Percentiles rank a stretch among this genome's conserved stretches.
Conservation (phyloP, 2,797 vertebrate species). For the Tachyglossus aculeatus region DNA sequence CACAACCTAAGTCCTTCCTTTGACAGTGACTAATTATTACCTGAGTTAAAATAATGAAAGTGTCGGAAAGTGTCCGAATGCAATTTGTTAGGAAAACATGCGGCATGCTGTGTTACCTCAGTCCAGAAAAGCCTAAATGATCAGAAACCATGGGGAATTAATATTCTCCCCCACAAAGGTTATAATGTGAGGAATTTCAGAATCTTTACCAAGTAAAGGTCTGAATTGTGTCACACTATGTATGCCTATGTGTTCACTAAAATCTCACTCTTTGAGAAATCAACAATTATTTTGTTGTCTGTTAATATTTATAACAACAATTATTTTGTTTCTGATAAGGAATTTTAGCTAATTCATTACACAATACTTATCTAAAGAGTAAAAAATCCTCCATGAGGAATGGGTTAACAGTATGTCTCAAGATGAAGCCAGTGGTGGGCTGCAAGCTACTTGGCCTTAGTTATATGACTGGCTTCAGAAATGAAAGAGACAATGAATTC, state of each 20-base stretch:
- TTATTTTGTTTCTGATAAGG: too few species aligned
- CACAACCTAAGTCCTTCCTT: slow-evolving; percentile 82
- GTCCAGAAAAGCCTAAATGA: slow-evolving; percentile 78
- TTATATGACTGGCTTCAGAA: slow-evolving; percentile 48
- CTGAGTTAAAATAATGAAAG: slow-evolving; percentile 89
- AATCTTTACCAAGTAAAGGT: slow-evolving; percentile 51
- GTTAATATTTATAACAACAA: too few species aligned
- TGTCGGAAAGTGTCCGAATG: slow-evolving; percentile 87
- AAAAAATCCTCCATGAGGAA: too few species aligned
- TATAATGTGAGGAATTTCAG: slow-evolving; percentile 74
- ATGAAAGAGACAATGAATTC: slow-evolving; percentile 57
- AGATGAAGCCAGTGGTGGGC: too few species aligned
- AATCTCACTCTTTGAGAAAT: slow-evolving; percentile 10
- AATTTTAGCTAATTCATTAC: too few species aligned
- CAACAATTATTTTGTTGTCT: background rate
- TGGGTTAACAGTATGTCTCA: too few species aligned
- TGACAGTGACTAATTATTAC: slow-evolving; percentile 89
- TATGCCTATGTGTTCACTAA: background rate
- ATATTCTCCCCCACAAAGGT: slow-evolving; percentile 73
- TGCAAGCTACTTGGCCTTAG: background rate
- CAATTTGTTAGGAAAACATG: slow-evolving; percentile 88
- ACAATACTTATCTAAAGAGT: too few species aligned
- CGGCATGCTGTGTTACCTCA: slow-evolving; percentile 80
- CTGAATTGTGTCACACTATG: slow-evolving; percentile 39
- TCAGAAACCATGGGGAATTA: slow-evolving; percentile 81